These are phyloP conservation scores for Tenrec ecaudatus DNA, from an alignment of 2,113 vertebrate genomes.

Conservation along the genomic window DNA sequence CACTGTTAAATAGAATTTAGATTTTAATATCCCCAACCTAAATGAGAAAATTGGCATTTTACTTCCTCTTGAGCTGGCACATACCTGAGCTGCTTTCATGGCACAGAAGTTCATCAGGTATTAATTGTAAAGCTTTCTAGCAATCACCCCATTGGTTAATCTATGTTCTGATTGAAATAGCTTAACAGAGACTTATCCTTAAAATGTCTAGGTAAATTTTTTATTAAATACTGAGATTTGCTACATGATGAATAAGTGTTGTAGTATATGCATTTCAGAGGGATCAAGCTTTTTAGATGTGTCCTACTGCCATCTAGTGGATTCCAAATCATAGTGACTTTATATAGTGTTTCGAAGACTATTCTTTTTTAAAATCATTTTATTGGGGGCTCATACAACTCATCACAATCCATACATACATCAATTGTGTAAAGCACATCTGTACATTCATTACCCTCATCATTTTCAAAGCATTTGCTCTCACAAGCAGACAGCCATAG, in stretches of 20 bases:
- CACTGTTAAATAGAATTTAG: constrained; percentile 47
- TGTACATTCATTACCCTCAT: too few species aligned
- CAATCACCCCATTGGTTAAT: constrained; percentile 29
- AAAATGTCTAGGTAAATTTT: background rate
- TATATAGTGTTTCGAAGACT: too few species aligned
- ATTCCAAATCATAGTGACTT: too few species aligned
- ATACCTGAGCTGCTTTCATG: background rate
- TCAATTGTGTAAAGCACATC: too few species aligned
- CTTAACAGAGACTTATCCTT: constrained; percentile 1
- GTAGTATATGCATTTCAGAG: constrained; percentile 20
- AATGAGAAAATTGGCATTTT: constrained; percentile 25
- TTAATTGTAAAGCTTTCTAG: background rate
- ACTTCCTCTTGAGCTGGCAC: constrained; percentile 16
- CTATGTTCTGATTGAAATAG: constrained; percentile 36
- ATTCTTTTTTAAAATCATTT: too few species aligned
- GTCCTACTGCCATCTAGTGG: too few species aligned
- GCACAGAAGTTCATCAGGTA: background rate
- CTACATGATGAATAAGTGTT: constrained; percentile 16
- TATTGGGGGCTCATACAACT: too few species aligned
- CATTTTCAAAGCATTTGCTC: too few species aligned
- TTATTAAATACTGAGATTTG: constrained; percentile 27
- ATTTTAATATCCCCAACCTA: constrained; percentile 23
- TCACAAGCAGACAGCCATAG: too few species aligned
- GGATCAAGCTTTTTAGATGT: background rate
- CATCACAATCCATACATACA: too few species aligned